These are phyloP conservation scores for Craseonycteris thonglongyai DNA, from an alignment of 2,113 vertebrate genomes.

Conservation along the genomic window DNA sequence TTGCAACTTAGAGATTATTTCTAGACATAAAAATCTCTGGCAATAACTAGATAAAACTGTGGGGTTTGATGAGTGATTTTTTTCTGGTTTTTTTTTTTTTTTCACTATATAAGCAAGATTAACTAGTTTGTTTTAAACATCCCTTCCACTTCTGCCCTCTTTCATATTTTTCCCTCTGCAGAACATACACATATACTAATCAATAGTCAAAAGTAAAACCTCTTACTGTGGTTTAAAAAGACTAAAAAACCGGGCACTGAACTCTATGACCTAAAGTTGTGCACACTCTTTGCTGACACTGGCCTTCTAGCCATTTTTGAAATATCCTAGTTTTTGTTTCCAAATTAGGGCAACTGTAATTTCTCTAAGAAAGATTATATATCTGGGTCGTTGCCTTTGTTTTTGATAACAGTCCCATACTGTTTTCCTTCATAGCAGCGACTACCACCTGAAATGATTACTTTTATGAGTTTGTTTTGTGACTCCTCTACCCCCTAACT, in stretches of 20 bases:
- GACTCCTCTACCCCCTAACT: accelerated
- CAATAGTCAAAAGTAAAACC: not conserved
- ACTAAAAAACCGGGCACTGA: not conserved
- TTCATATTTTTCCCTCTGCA: not conserved
- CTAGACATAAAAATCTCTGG: not conserved
- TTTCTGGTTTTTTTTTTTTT: too few species aligned
- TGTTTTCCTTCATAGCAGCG: not conserved
- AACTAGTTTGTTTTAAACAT: not conserved
- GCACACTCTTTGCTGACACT: not conserved
- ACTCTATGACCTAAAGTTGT: not conserved
- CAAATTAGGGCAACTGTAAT: not conserved
- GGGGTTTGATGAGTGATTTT: not conserved
- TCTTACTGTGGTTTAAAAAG: not conserved
- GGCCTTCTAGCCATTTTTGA: not conserved
- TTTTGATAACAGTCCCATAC: not conserved
- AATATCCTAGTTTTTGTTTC: not conserved
- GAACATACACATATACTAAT: not conserved
- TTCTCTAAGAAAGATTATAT: not conserved
- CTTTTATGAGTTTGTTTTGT: not conserved
- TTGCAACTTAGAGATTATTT: not conserved
- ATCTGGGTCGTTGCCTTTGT: not conserved
- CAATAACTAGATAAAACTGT: not conserved
- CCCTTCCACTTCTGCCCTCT: not conserved
- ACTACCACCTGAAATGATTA: not conserved
- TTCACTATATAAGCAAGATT: not conserved